Percentiles rank a stretch among this genome's conserved stretches.
phyloP scores from a whole-genome alignment of 2,797 vertebrate species.

The Chaetophractus vellerosus region DNA sequence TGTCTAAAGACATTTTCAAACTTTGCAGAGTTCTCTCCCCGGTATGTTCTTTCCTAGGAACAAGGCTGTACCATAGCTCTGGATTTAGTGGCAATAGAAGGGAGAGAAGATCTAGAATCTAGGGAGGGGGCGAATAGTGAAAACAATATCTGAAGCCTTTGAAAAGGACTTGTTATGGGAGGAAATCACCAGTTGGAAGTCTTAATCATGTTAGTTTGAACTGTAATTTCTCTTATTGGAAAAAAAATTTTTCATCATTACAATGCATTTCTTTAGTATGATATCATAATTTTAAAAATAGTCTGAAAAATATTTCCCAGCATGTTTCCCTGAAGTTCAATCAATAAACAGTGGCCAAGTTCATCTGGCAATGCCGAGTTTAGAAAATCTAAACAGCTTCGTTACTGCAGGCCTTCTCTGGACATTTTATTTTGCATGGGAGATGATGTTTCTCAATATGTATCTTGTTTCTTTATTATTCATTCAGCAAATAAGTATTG shows the following conservation, averaged over 20 bases:
- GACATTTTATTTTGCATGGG: not conserved
- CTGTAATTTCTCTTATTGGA: not conserved
- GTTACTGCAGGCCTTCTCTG: not conserved
- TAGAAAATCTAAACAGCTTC: not conserved
- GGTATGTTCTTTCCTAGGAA: not conserved
- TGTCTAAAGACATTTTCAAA: constrained; percentile 3
- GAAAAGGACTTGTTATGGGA: not conserved
- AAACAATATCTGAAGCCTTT: not conserved
- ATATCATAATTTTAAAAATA: not conserved
- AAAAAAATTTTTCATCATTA: not conserved
- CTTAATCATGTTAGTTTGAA: not conserved
- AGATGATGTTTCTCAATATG: not conserved
- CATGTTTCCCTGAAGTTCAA: not conserved
- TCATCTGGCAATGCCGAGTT: not conserved
- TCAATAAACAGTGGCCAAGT: not conserved
- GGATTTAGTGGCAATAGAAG: not conserved
- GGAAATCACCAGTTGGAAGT: not conserved
- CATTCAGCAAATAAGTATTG: not conserved
- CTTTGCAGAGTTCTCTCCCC: not conserved
- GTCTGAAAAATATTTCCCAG: not conserved
- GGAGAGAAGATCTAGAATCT: not conserved
- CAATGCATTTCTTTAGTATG: not conserved
- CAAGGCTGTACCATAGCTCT: not conserved
- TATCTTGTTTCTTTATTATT: constrained; percentile 29
- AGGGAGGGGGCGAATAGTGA: not conserved